Evolutionary conservation across 2,797 vertebrate genomes (phyloP).

Genomic region (Peromyscus attwateri): DNA sequence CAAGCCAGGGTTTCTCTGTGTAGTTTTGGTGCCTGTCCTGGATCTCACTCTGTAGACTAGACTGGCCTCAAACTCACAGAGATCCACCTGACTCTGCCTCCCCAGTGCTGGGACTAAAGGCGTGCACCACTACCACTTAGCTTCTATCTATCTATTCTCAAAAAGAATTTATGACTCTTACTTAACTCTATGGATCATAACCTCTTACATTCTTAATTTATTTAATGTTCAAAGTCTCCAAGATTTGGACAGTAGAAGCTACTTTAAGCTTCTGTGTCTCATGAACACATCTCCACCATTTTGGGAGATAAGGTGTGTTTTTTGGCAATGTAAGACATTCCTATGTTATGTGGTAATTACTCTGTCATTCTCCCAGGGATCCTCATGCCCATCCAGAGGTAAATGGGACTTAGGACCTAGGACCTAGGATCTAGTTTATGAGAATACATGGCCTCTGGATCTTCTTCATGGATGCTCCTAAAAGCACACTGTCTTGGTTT

Average conservation of each 20-base stretch:
- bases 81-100: no score
- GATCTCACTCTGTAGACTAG: no score
- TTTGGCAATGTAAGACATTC: background rate
- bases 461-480: background rate
- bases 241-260: background rate
- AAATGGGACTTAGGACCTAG: background rate
- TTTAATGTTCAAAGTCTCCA: background rate
- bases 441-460: background rate
- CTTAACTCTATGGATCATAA: background rate
- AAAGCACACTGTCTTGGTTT: background rate
- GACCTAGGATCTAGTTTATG: background rate
- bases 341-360: background rate
- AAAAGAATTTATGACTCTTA: background rate
- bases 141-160: background rate
- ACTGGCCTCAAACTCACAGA: no score
- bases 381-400: background rate
- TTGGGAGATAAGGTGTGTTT: background rate
- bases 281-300: background rate
- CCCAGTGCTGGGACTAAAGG: no score
- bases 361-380: background rate
- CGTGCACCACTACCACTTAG: no score
- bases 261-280: background rate
- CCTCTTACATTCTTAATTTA: background rate
- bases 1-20: no score
- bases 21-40: no score